These are phyloP conservation scores for Macropodus opercularis DNA, from an alignment of 2,797 vertebrate genomes.

Conservation along the genomic window DNA sequence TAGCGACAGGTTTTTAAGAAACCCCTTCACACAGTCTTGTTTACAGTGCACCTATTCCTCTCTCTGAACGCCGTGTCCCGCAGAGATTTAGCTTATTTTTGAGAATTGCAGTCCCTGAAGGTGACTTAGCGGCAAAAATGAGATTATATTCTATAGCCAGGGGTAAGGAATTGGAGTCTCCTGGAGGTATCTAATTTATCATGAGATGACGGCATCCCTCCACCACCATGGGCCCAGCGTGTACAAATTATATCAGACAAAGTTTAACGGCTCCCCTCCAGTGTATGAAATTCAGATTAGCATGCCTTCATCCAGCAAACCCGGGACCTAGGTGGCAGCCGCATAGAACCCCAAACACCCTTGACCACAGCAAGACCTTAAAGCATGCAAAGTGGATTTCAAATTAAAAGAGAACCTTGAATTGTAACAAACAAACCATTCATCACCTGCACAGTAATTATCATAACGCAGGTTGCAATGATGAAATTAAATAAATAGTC, in stretches of 20 bases:
- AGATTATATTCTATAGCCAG: slow-evolving; percentile 82
- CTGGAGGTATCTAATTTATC: slow-evolving; percentile 82
- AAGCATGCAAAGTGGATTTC: slow-evolving; percentile 62
- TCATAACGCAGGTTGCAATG: slow-evolving; percentile 59
- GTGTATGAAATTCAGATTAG: slow-evolving; percentile 77
- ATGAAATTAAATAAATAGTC: slow-evolving; percentile 56
- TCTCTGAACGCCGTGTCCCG: slow-evolving; percentile 67
- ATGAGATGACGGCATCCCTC: slow-evolving; percentile 70
- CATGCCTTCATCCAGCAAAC: slow-evolving; percentile 56
- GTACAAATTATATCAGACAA: slow-evolving; percentile 79
- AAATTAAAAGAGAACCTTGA: slow-evolving; percentile 56
- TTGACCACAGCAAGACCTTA: slow-evolving; percentile 57
- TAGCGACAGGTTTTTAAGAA: slow-evolving; percentile 49
- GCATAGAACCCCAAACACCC: slow-evolving; percentile 51
- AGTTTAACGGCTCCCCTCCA: slow-evolving; percentile 72
- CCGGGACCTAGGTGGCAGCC: slow-evolving; percentile 53
- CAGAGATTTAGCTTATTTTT: slow-evolving; percentile 74
- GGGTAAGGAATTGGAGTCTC: slow-evolving; percentile 79
- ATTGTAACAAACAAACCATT: slow-evolving; percentile 64
- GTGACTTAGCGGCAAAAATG: slow-evolving; percentile 83
- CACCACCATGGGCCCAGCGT: slow-evolving; percentile 55
- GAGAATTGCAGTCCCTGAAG: slow-evolving; percentile 79
- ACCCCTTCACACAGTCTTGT: slow-evolving; percentile 59
- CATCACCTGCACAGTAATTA: slow-evolving; percentile 57
- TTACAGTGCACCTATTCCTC: slow-evolving; percentile 68